A percentile compares a stretch with the other conserved stretches of the same genome.
phyloP scores from a whole-genome alignment of 1,140 invertebrate genomes.

The Dendrolimus kikuchii region DNA sequence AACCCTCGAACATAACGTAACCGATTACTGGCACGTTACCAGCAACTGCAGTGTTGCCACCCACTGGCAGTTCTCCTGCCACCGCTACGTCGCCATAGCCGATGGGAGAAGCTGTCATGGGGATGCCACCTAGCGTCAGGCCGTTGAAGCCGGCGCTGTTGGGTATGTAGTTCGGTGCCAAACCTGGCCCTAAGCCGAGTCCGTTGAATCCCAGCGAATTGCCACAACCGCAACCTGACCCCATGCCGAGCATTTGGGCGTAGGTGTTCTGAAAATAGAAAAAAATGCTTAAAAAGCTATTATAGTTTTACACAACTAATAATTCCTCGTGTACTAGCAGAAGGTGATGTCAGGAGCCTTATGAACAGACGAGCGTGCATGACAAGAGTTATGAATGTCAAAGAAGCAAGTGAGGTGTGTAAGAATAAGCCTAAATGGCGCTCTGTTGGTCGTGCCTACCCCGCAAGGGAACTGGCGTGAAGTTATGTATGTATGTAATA shows the following conservation, averaged over 20 bases:
- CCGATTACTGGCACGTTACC: conserved; percentile 56
- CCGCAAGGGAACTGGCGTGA: too few relatives aligned
- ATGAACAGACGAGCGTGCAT: too few relatives aligned
- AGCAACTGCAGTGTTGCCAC: conserved; percentile 34
- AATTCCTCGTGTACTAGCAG: too few relatives aligned
- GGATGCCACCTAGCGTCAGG: conserved; percentile 22
- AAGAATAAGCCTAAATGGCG: too few relatives aligned
- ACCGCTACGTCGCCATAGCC: conserved; percentile 36
- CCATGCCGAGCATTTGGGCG: conserved; percentile 5
- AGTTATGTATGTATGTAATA: too few relatives aligned
- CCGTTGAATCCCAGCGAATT: conserved; percentile 1
- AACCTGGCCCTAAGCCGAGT: background rate
- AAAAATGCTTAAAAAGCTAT: too few relatives aligned
- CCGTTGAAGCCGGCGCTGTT: conserved; percentile 4
- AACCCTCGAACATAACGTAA: conserved; percentile 50
- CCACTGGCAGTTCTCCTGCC: conserved; percentile 38
- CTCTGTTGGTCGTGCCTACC: too few relatives aligned
- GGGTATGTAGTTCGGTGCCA: background rate
- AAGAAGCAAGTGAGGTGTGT: too few relatives aligned
- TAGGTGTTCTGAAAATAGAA: conserved; percentile 1
- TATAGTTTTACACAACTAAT: too few relatives aligned
- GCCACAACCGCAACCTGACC: conserved; percentile 3
- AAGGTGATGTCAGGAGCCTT: too few relatives aligned
- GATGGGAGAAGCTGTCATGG: conserved; percentile 18
- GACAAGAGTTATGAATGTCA: too few relatives aligned